A percentile compares a stretch with the other conserved stretches of the same genome.
Conservation (phyloP, 2,888 invertebrate genomes). For the Penaeus monodon region DNA sequence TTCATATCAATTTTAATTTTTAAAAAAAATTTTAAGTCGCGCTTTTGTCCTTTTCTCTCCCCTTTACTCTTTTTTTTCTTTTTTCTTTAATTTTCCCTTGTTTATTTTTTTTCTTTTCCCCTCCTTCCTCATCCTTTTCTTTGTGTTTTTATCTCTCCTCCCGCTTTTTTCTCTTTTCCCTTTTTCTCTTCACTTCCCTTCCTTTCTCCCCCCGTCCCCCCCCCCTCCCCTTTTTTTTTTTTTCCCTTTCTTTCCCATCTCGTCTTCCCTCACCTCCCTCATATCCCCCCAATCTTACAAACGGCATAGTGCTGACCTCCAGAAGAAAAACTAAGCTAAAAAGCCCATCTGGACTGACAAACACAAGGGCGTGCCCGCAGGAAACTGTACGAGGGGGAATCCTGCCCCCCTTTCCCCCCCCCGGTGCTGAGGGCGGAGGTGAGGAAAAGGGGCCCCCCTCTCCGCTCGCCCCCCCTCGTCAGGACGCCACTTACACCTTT, state of each 20-base stretch:
- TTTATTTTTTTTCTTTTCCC: too few relatives aligned
- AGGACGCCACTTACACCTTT: constrained; percentile 82
- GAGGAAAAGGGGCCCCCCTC: constrained; percentile 70
- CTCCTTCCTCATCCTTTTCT: too few relatives aligned
- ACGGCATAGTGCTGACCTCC: constrained; percentile 76
- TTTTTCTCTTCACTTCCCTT: too few relatives aligned
- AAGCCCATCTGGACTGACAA: constrained; percentile 78
- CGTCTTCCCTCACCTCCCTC: neutral
- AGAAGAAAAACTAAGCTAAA: constrained; percentile 81
- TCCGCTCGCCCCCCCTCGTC: constrained; percentile 79
- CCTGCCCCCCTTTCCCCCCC: neutral
- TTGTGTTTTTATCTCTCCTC: too few relatives aligned
- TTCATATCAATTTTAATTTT: too few relatives aligned
- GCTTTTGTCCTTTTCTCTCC: too few relatives aligned
- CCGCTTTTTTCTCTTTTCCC: too few relatives aligned
- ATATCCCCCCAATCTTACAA: constrained; percentile 60
- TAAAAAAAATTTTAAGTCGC: too few relatives aligned
- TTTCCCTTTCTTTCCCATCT: neutral
- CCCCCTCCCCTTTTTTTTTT: too few relatives aligned
- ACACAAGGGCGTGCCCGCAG: constrained; percentile 85
- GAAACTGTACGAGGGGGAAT: constrained; percentile 75
- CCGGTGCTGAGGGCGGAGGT: neutral
- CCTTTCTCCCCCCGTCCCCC: too few relatives aligned
- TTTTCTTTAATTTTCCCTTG: too few relatives aligned
- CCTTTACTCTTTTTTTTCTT: too few relatives aligned